phyloP scores from a whole-genome alignment of 2,113 vertebrate species.

The Rhizomys pruinosus region DNA sequence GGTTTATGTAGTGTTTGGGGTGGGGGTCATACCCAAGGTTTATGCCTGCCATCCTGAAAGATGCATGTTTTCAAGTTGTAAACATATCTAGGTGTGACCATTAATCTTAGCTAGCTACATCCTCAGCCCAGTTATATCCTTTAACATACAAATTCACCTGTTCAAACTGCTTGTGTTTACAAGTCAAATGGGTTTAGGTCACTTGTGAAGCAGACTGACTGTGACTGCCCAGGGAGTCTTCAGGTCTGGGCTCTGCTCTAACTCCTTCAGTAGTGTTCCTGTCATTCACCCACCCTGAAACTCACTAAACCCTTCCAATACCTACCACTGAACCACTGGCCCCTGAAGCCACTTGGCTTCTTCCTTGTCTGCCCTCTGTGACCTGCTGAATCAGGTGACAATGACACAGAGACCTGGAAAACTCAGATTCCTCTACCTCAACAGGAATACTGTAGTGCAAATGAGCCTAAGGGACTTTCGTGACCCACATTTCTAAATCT shows the following conservation, averaged over 20 bases:
- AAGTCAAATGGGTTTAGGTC: neutral
- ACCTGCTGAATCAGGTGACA: neutral
- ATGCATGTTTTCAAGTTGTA: too few species aligned
- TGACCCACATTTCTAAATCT: neutral
- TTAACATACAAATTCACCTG: neutral
- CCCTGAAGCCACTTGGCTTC: neutral
- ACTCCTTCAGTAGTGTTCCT: neutral
- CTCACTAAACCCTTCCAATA: neutral
- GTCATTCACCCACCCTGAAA: neutral
- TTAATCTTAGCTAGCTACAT: too few species aligned
- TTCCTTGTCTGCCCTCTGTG: neutral
- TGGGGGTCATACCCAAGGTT: neutral
- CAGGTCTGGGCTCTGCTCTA: neutral
- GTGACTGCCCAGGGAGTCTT: neutral
- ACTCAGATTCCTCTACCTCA: neutral
- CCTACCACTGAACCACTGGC: accelerated
- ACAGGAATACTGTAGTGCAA: neutral
- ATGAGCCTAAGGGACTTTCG: neutral
- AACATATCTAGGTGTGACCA: too few species aligned
- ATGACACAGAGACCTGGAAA: neutral
- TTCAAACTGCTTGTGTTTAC: neutral
- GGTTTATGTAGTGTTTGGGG: neutral
- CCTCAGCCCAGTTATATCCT: neutral
- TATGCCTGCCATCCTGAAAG: too few species aligned
- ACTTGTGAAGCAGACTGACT: too few species aligned